Evolutionary conservation across 2,113 vertebrate species (phyloP).

Genomic region (Mustela lutreola): DNA sequence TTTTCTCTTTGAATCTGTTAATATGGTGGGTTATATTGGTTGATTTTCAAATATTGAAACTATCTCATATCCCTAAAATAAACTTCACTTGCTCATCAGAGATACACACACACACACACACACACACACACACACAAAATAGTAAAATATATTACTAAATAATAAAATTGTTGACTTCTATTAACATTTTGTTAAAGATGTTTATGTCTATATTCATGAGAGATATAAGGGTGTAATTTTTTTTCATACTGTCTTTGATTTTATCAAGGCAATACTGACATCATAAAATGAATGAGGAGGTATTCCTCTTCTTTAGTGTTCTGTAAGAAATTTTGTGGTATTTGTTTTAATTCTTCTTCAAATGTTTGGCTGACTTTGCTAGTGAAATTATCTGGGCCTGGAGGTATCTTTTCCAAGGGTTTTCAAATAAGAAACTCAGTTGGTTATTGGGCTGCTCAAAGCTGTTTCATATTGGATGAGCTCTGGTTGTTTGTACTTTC

Average conservation of each 20-base stretch:
- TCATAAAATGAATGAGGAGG: neutral
- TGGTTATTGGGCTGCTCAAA: neutral
- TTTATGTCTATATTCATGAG: neutral
- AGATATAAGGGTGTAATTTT: neutral
- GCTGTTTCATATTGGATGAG: neutral
- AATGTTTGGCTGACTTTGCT: neutral
- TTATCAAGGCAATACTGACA: neutral
- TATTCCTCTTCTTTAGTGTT: neutral
- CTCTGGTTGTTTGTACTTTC: neutral
- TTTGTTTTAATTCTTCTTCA: neutral
- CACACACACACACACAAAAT: too few relatives aligned
- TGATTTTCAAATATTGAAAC: neutral
- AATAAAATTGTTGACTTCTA: neutral
- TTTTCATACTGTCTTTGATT: neutral
- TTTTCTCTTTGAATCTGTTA: neutral
- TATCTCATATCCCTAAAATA: neutral
- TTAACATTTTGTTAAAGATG: neutral
- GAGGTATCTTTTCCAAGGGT: neutral
- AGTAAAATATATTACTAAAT: neutral
- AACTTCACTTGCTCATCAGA: neutral
- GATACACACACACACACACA: neutral
- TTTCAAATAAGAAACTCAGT: slow-evolving; percentile 26
- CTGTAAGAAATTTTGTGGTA: neutral
- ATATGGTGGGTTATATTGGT: neutral
- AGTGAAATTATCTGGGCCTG: neutral